Evolutionary conservation across 2,113 vertebrate species (phyloP).

Genomic region (Leucoraja erinaceus): DNA sequence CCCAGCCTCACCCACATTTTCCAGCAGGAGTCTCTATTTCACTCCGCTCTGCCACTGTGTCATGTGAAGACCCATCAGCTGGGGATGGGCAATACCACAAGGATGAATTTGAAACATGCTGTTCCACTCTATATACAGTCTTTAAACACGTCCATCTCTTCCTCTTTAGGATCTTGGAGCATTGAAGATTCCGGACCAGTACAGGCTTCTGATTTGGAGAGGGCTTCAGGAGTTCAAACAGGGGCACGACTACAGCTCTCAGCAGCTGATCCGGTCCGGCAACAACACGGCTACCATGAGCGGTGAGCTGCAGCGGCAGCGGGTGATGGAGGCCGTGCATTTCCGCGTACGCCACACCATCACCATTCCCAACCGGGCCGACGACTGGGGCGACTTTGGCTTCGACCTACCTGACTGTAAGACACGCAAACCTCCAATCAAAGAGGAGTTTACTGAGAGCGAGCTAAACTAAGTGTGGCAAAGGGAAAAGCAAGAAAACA

Average conservation of each 20-base stretch:
- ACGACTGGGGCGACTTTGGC: constrained; percentile 96
- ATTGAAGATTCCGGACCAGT: constrained; percentile 94
- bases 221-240: constrained; percentile 94
- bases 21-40: not conserved
- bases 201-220: constrained; percentile 82
- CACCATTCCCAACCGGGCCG: constrained; percentile 86
- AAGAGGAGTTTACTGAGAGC: constrained; percentile 85
- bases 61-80: not conserved
- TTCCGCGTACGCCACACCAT: constrained; percentile 98
- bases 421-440: constrained; percentile 79
- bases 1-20: not conserved
- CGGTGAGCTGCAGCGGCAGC: constrained; percentile 86
- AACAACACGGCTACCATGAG: constrained; percentile 76
- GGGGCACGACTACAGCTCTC: constrained; percentile 68
- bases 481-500: not conserved
- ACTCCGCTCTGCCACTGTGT: not conserved
- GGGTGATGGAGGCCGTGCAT: constrained; percentile 96
- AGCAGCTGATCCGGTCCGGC: constrained; percentile 84
- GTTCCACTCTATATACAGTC: not conserved
- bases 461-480: constrained; percentile 67
- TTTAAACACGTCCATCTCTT: not conserved
- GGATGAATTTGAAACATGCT: not conserved
- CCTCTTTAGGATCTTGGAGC: constrained; percentile 76
- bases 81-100: not conserved
- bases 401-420: constrained; percentile 97